Evolutionary conservation across 2,888 invertebrate species (phyloP), one percentile per base, ranked within the genome.

Genomic region (Scotopteryx bipunctaria): DNA sequence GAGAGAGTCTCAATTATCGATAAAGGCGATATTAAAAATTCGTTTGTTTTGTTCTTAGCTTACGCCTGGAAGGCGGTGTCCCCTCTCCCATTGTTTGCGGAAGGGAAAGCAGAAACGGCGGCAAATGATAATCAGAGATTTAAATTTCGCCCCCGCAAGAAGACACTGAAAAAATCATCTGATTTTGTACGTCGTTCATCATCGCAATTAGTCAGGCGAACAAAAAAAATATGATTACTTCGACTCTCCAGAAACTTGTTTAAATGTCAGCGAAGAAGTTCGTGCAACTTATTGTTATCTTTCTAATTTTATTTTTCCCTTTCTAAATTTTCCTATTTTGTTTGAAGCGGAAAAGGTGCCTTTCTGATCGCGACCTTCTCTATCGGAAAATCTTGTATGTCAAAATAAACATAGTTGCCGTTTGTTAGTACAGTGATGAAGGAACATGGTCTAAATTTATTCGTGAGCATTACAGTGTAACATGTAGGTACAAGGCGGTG

Each of bases 21-120:
- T 89, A 86, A 88, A 88, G 86, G 79, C 86, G 87, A 88, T 89
- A 90, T 90, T 89, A 90, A 89, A 90, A 90, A 88, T 88, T 88
- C 88, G 90, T 89, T 90, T 89, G 89, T 90, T 89, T 90, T 90
- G 88, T 89, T 86, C 88, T 84, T 84, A 76, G 83, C 78, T 76
- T 76, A 78, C 81, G 85, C 84, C 74, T 76, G 76, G 76, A 77
- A 81, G 81, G 76, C 79, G 80, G 81, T 81, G 82, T 82, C 86
- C 87, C 64, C 82, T 83, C 77, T 83, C 76, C 83, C 78, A 86
- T 89, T 89, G 90, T 90, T 89, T 90, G 86, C 83, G 69, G 81
- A 77, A 82, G 83, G 80, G 81, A 81, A 81, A 81, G 80, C 81
- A 81, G 78, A 76, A 75, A 73, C 79, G 81, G 73, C 78, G 76